A percentile compares a stretch with the other conserved stretches of the same genome.
Evolutionary conservation across 1,140 invertebrate genomes (phyloP).

Genomic region (Pseudachorutes palmiensis): DNA sequence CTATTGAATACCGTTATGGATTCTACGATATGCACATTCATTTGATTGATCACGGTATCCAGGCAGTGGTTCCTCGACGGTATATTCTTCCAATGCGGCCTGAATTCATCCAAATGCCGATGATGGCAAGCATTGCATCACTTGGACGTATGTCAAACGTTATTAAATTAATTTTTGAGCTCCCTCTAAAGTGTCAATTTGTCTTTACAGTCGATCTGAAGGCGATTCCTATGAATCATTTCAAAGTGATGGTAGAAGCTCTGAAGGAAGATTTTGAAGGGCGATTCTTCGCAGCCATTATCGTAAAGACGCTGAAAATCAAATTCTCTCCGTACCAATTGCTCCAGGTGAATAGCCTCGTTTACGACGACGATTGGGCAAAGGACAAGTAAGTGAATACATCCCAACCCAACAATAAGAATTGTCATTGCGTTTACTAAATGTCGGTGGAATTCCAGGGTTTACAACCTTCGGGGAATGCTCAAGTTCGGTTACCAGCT

Average conservation of each 20-base stretch:
- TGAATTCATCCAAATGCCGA: neutral
- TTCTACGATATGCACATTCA: neutral
- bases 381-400: no score
- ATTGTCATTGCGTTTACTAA: no score
- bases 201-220: neutral
- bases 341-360: neutral
- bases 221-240: no score
- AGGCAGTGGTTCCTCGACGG: neutral
- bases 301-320: neutral
- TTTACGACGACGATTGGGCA: no score
- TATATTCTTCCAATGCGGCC: neutral
- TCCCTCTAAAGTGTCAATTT: neutral
- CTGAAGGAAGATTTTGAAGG: neutral
- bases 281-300: neutral
- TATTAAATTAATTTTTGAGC: neutral
- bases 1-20: neutral
- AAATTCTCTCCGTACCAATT: neutral
- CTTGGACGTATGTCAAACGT: neutral
- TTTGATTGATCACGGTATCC: neutral
- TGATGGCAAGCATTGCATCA: neutral
- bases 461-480: no score
- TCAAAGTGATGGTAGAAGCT: neutral
- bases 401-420: no score
- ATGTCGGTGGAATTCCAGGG: no score
- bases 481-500: no score